Base-by-base conservation (phyloP, 2,797 vertebrate genomes). In the Trachurus trachurus region DNA sequence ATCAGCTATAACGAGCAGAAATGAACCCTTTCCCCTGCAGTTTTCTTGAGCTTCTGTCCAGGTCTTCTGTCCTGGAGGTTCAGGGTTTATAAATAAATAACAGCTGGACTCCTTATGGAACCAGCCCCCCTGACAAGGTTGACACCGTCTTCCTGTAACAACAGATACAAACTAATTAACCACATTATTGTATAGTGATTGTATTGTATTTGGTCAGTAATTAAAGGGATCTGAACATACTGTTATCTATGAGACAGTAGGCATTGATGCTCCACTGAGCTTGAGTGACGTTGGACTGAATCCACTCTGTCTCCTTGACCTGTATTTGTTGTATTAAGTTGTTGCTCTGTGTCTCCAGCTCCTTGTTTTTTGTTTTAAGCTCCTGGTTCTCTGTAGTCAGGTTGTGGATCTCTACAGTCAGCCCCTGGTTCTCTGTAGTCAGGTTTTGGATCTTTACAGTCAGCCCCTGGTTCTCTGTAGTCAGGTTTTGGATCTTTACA, bases 131-230 rank as follows among this genome's bases (percentile, higher is more conserved):
- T 31, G 64, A 79, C 94, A 95, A 39, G 67, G 0, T 7, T 2
- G 0, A 80, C 90, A 93, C 11, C 2, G 1, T 57, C 70, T 60
- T 1, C 0, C 90, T 94, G 78, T 58, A 78, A 74, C 12, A 45
- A 31, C 15, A 59, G 16, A 64, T 0, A 67, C 0, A 42, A 58
- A 54, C 0, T 3, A 47, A 34, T 50, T 61, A n/a, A n/a, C 3
- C 59, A 1, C 2, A 77, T 1, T 6, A 17, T 13, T 39, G 2
- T 10, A 57, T 4, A 29, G 9, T 52, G 40, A 70, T 37, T 0
- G 31, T n/a, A 7, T 21, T 34, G 21, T 42, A 42, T 42, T 16
- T 68, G 11, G 1, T 34, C 9, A 15, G 11, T 29, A 1, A 37
- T 47, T 10, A 16, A 39, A 37, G 1, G 2, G 15, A 9, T 4